phyloP scores from a whole-genome alignment of 2,888 invertebrate species.

The Eumacrocentrus americanus region DNA sequence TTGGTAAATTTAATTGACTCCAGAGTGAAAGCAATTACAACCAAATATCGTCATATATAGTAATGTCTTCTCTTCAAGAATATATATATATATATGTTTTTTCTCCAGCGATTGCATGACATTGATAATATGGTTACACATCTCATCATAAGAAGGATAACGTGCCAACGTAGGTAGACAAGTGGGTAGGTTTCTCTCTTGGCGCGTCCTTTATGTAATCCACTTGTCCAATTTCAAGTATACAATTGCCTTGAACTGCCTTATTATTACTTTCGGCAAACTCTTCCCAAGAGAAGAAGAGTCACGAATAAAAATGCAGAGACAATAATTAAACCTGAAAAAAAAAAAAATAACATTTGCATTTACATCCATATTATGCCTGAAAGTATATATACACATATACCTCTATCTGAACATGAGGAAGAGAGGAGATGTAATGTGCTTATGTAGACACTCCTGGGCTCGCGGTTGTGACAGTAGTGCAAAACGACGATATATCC shows the following conservation, averaged over 20 bases:
- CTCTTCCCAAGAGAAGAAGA: not conserved
- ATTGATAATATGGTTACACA: constrained; percentile 2
- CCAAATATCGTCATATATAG: constrained; percentile 6
- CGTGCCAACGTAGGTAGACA: constrained; percentile 12
- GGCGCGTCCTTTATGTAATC: constrained; percentile 53
- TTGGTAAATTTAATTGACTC: too few species aligned
- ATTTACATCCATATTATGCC: too few species aligned
- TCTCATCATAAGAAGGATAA: not conserved
- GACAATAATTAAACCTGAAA: not conserved
- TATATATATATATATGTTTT: not conserved
- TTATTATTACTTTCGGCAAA: too few species aligned
- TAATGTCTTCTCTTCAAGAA: not conserved
- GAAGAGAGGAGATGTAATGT: not conserved
- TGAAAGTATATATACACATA: too few species aligned
- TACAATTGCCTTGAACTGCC: too few species aligned
- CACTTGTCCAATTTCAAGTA: too few species aligned
- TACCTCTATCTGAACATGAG: too few species aligned
- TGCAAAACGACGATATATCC: constrained; percentile 21
- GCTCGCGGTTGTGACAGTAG: not conserved
- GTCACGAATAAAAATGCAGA: not conserved
- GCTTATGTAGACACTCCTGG: not conserved
- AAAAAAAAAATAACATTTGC: too few species aligned
- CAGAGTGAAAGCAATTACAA: constrained; percentile 37
- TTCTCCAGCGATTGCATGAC: constrained; percentile 2
- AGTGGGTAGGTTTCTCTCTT: constrained; percentile 26